A percentile compares a stretch with the other conserved stretches of the same genome.
Evolutionary conservation across 2,113 vertebrate species (phyloP).

Genomic region (Clarias batrachus): DNA sequence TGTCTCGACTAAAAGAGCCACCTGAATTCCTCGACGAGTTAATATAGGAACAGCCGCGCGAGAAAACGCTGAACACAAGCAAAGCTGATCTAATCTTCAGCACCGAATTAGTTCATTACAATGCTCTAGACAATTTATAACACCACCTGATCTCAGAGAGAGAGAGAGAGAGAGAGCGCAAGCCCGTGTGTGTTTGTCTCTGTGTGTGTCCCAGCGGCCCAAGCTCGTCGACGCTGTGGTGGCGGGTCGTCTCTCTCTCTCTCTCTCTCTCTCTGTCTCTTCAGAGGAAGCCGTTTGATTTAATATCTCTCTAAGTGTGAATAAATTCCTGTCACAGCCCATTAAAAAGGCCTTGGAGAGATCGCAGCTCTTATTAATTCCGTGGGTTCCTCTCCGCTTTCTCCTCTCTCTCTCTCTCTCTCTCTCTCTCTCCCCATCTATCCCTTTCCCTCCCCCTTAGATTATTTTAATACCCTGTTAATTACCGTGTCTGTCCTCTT

Average conservation of each 20-base stretch:
- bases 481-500: conserved; percentile 74
- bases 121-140: conserved; percentile 35
- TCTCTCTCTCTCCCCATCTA: conserved; percentile 44
- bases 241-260: conserved; percentile 26
- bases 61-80: conserved; percentile 18
- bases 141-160: conserved; percentile 35
- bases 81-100: conserved; percentile 25
- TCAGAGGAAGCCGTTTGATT: conserved; percentile 70
- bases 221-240: conserved; percentile 9
- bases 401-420: conserved; percentile 28
- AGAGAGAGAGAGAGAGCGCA: not conserved
- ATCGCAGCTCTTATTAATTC: conserved; percentile 79
- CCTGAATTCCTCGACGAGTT: conserved; percentile 18
- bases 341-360: conserved; percentile 80
- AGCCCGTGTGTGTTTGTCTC: conserved; percentile 6
- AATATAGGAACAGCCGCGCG: conserved; percentile 1
- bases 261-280: conserved; percentile 22
- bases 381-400: conserved; percentile 64
- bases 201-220: conserved; percentile 16
- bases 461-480: conserved; percentile 74
- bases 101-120: conserved; percentile 18
- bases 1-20: conserved; percentile 2
- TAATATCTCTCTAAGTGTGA: conserved; percentile 79
- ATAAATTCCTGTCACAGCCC: conserved; percentile 81
- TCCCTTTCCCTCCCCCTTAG: conserved; percentile 29